These are phyloP conservation scores for Neomorphus geoffroyi DNA, from an alignment of 2,797 vertebrate species.

Conservation along the genomic window DNA sequence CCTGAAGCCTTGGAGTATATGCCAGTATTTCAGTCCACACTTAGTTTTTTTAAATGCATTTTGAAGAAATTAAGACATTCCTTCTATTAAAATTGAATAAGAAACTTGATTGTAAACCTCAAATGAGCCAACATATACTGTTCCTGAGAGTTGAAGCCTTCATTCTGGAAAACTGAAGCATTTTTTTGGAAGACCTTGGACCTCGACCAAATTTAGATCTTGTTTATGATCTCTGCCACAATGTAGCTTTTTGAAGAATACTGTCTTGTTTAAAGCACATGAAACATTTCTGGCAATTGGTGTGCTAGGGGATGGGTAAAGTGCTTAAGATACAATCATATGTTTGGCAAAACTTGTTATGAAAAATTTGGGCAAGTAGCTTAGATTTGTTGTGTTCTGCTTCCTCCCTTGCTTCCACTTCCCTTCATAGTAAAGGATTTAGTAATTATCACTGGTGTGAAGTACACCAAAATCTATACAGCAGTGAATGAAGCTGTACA, in stretches of 20 bases:
- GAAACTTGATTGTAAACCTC: not conserved
- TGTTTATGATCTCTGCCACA: not conserved
- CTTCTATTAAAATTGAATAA: not conserved
- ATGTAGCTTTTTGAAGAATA: not conserved
- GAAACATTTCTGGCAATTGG: not conserved
- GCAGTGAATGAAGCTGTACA: not conserved
- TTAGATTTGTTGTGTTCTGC: not conserved
- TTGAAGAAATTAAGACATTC: not conserved
- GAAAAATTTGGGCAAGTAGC: not conserved
- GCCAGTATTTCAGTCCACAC: not conserved
- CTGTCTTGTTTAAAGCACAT: not conserved
- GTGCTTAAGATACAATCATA: not conserved
- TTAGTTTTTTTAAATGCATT: not conserved
- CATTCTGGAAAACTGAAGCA: not conserved
- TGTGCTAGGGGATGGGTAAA: not conserved
- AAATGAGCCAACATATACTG: not conserved
- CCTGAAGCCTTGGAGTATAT: not conserved
- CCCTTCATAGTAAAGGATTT: not conserved
- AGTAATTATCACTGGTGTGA: not conserved
- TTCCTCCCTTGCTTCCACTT: not conserved
- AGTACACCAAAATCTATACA: not conserved
- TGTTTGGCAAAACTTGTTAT: not conserved
- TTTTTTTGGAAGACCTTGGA: not conserved
- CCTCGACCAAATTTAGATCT: not conserved
- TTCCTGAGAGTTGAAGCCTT: not conserved